Evolutionary conservation across 2,888 invertebrate species (phyloP), one percentile per base, ranked within the genome.

Genomic region (Amblyjoppa proteus): DNA sequence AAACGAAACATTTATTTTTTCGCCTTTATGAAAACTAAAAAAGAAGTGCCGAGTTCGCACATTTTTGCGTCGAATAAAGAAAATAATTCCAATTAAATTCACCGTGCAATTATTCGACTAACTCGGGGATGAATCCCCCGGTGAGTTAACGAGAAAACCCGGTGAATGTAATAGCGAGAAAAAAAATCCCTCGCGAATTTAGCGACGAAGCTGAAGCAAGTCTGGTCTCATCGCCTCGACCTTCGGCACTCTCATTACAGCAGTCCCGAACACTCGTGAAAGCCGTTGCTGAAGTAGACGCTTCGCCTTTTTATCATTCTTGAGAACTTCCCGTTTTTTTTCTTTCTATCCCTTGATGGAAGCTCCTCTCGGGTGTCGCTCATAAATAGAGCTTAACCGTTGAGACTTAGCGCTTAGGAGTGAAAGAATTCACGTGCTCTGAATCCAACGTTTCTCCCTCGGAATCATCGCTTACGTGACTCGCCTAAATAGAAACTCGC

Each of bases 351-450:
- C 61, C 9, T 41, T 74, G 61, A 74, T 74, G 61, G 61, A 74
- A 74, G 45, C 49, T 74, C n/a, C 61, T 74, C 74, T 25, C 28
- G 28, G 25, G 61, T 31, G 58, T 45, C 61, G 56, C 61, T 61
- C 61, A 58, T 74, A 74, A 74, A 74, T 74, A 74, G 49, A n/a
- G 25, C 45, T 61, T 49, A 74, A 28, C 58, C 28, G 28, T 28
- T 58, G 4, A 7, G 13, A 58, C 28, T 56, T 9, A 1, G 56
- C 9, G 28, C 58, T 56, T 3, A 20, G 4, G 28, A 11, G 45
- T 58, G 41, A 58, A 74, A 61, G 74, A 58, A 74, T 61, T 74
- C 61, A 11, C 41, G 25, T n/a, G 31, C 38, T n/a, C 13, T 16
- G 73, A 73, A 58, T 45, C 28, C 58, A 31, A 74, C 20, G n/a